Evolutionary conservation across 2,888 invertebrate species (phyloP), one percentile per base, ranked within the genome.

Genomic region (Andrena trimmerana): DNA sequence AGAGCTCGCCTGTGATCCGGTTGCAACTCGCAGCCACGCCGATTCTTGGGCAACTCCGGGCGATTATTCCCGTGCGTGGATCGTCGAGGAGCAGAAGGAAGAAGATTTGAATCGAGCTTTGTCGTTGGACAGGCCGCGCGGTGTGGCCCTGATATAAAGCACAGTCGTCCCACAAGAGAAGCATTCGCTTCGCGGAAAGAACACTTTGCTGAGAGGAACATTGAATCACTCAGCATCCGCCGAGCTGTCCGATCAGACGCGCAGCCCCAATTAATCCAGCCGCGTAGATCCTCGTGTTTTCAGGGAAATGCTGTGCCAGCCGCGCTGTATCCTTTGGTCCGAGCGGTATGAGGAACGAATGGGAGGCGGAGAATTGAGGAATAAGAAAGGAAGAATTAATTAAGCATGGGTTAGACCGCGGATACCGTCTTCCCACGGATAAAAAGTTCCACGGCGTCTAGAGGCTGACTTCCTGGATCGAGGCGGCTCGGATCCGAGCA

Each of bases 401-500:
- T 81, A 83, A 81, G 59, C 76, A 57, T 13, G 67, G 75, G 76
- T 83, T 20, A 52, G 68, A 27, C 54, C 59, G 76, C 66, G 70
- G 60, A 59, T 67, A 48, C 66, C 50, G 71, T 72, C 67, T 83
- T 83, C 82, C 67, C 82, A 82, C 82, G 82, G 68, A 83, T 75
- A 83, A 83, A 84, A 84, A 83, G 80, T 80, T 80, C 77, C 80
- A 76, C 82, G 77, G 66, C 57, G 71, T 59, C 78, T 27, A 4
- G 57, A 24, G 24, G 72, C n/a, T 66, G 83, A 81, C 78, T 86
- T 87, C 87, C 87, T 82, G 73, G 84, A 87, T 82, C 82, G 76
- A 29, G 66, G 73, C 33, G 27, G 72, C 59, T 57, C 54, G 57
- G 68, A 52, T 54, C 42, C 24, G 48, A 42, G 74, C 68, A 42